Evolutionary conservation across 2,797 vertebrate genomes (phyloP), one percentile per base, ranked within the genome.

Genomic region (Rhincodon typus): DNA sequence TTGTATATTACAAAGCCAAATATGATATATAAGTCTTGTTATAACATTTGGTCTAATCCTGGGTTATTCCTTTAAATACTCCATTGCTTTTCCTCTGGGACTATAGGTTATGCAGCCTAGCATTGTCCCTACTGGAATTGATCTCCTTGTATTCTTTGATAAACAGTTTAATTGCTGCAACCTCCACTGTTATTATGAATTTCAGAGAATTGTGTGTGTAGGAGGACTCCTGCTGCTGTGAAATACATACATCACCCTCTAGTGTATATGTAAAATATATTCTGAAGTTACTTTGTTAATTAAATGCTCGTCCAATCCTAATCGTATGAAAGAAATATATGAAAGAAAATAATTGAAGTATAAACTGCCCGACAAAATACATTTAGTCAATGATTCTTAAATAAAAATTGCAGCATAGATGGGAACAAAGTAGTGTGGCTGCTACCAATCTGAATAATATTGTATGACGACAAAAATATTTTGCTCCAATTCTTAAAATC

Each of bases 201-300:
- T 46, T 19, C 79, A 84, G 38, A 46, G 79, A 84, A 84, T 84
- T 84, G 42, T 84, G 19, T 15, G 23, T 8, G 57, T 88, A 91
- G 53, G 34, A 34, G 34, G 13, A 27, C 4, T 27, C 34, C 38
- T 70, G 25, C 67, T 94, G 42, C 42, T 42, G 67, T 46, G 42
- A 94, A 94, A 72, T 5, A 42, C 91, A 94, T 94, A 13, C 91
- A 94, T 8, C 67, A 46, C 91, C 67, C 91, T 94, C 91, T 70
- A 70, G 62, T 94, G 91, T 46, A 10, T 94, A 15, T 94, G 38
- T 38, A 8, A 38, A 70, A 69, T 94, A 15, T 46, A 42, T 42
- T 70, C 19, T 27, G 66, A 94, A 42, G 5, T 46, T 34, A 34
- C 2, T 87, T 53, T 57, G 87, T 15, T 17, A 90, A 19, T 88